phyloP scores from a whole-genome alignment of 2,888 invertebrate genomes.

The Netelia fuscicornis region DNA sequence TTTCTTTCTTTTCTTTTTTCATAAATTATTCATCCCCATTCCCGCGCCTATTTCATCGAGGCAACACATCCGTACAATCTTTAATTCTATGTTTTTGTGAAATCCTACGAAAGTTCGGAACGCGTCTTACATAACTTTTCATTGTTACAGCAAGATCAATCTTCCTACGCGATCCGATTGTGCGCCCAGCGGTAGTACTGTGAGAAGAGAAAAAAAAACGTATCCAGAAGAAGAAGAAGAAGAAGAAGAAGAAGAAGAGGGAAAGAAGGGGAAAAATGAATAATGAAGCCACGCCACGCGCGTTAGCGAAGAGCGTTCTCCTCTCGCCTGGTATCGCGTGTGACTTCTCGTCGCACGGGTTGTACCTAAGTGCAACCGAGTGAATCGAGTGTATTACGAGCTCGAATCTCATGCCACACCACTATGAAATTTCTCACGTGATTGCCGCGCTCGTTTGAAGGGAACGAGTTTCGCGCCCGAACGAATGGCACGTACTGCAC shows the following conservation, averaged over 20 bases:
- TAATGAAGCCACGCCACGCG: conserved; percentile 9
- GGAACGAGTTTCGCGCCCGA: neutral
- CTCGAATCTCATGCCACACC: conserved; percentile 45
- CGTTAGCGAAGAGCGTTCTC: neutral
- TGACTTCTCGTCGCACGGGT: conserved; percentile 39
- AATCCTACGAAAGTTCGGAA: conserved; percentile 56
- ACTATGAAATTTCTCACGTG: conserved; percentile 63
- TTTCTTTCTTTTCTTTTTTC: neutral
- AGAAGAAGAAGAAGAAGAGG: conserved; percentile 2
- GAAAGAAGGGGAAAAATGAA: conserved; percentile 13
- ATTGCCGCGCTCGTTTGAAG: conserved; percentile 37
- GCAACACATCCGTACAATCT: neutral
- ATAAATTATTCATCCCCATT: neutral
- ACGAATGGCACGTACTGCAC: neutral
- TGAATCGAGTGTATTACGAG: conserved; percentile 59
- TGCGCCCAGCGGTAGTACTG: conserved; percentile 20
- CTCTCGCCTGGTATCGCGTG: conserved; percentile 55
- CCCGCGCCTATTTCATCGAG: neutral
- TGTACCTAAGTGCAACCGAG: conserved; percentile 59
- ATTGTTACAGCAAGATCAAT: conserved; percentile 64
- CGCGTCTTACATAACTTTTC: conserved; percentile 56
- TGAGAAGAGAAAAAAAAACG: conserved; percentile 55
- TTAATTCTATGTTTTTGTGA: conserved; percentile 26
- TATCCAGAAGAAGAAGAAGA: conserved; percentile 9
- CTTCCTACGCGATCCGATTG: conserved; percentile 45